phyloP scores from a whole-genome alignment of 1,140 invertebrate species.

The Bombus vancouverensis region DNA sequence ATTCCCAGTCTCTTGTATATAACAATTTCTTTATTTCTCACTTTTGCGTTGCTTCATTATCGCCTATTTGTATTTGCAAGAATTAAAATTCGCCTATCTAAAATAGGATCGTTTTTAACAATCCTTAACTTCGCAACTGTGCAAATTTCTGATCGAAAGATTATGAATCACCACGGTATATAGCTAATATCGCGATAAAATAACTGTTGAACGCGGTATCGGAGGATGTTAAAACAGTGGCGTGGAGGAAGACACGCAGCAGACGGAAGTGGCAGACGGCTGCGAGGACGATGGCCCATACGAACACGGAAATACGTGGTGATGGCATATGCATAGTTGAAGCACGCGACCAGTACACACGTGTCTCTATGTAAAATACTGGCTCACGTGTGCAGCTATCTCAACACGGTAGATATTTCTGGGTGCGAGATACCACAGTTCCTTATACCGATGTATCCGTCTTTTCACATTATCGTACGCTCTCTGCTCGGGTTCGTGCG shows the following conservation, averaged over 20 bases:
- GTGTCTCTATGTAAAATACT: not conserved
- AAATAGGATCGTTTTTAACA: not conserved
- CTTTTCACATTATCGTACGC: not conserved
- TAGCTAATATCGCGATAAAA: not conserved
- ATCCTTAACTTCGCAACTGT: not conserved
- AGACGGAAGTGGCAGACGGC: conserved; percentile 25
- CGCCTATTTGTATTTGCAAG: not conserved
- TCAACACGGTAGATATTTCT: conserved; percentile 5
- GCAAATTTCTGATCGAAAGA: not conserved
- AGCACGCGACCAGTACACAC: not conserved
- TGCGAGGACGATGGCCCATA: conserved; percentile 20
- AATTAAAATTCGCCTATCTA: too few relatives aligned
- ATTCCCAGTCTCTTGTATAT: not conserved
- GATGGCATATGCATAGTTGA: conserved; percentile 17
- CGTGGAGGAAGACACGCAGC: not conserved
- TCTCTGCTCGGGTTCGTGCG: not conserved
- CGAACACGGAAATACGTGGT: conserved; percentile 32
- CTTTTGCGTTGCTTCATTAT: not conserved
- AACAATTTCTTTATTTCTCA: not conserved
- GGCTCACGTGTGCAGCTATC: conserved; percentile 4
- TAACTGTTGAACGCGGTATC: not conserved
- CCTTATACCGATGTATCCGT: not conserved
- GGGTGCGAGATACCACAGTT: not conserved
- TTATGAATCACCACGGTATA: not conserved
- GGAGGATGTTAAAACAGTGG: conserved; percentile 5